Evolutionary conservation across 2,797 vertebrate genomes (phyloP), one percentile per base, ranked within the genome.

Genomic region (Sebastes steindachneri): DNA sequence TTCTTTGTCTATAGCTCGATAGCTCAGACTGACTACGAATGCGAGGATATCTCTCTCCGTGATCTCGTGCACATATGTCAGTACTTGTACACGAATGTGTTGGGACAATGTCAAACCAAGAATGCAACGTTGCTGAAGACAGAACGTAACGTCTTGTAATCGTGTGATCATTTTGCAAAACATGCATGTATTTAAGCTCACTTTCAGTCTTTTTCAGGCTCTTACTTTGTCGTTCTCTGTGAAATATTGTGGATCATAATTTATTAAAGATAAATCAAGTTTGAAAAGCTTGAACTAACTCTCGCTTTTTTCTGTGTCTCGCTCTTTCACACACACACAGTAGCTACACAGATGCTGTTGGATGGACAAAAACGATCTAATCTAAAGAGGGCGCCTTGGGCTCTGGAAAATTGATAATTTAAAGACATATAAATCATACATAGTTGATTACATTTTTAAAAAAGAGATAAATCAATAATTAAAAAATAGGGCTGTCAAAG

Each of bases 281-380:
- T 59, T 3, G 4, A 59, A 41, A 15, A 55, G 21, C 3, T 14
- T 31, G 6, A 68, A 48, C 17, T 57, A 26, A 10, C 64, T 37
- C 6, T 33, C 9, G 3, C 12, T 8, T 67, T 10, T 9, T 8
- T 17, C 4, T 59, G 19, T 11, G 0, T 25, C 12, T 41, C 21
- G 1, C 21, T 53, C 21, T 63, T 2, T 45, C 25, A n/a, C 8
- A 4, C 8, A 29, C 0, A 15, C 0, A 48, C 6, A 0, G 0
- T 10, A 21, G 48, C 48, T 21, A 55, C 48, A 54, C 57, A 62
- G 65, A 37, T 4, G 31, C 29, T 7, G 31, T 15, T 21, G 15
- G 9, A 26, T 1, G 3, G 67, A 37, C 9, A 57, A 26, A 57
- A 0, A 9, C 10, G 14, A 15, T 53, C 21, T 25, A 25, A 15